These are phyloP conservation scores for Cerastis leucographa DNA, from an alignment of 2,888 invertebrate genomes.

Conservation along the genomic window DNA sequence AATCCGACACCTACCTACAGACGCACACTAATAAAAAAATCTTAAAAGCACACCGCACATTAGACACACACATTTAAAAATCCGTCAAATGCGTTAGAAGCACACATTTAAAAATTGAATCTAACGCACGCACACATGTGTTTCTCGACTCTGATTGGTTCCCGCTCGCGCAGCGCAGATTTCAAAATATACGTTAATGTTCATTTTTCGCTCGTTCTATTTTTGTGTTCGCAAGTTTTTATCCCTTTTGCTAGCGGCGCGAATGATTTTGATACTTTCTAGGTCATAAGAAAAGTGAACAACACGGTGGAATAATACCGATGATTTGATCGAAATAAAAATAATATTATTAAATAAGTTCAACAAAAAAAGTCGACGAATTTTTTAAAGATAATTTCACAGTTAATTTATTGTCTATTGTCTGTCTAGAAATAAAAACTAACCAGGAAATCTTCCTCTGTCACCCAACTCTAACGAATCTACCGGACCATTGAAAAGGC, in stretches of 20 bases:
- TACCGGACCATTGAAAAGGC: background rate
- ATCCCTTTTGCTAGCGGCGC: conserved; percentile 74
- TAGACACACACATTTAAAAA: conserved; percentile 63
- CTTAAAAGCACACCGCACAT: conserved; percentile 42
- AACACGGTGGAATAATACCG: background rate
- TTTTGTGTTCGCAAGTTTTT: conserved; percentile 88
- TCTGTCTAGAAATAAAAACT: background rate
- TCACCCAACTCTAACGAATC: background rate
- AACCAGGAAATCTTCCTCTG: background rate
- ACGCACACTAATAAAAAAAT: conserved; percentile 54
- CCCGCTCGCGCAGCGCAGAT: conserved; percentile 67
- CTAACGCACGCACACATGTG: conserved; percentile 73
- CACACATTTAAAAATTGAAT: conserved; percentile 68
- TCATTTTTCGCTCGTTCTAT: conserved; percentile 88
- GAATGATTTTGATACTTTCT: conserved; percentile 81
- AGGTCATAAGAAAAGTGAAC: conserved; percentile 62
- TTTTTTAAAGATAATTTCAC: background rate
- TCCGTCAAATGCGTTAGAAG: conserved; percentile 60
- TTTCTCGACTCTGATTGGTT: conserved; percentile 75
- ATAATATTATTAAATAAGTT: background rate
- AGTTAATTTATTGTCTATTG: background rate
- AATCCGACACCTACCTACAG: conserved; percentile 40
- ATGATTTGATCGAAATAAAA: background rate
- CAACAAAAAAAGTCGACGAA: background rate
- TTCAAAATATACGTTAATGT: conserved; percentile 82